Evolutionary conservation across 2,888 invertebrate genomes (phyloP).

Genomic region (Andricus quercusramuli): DNA sequence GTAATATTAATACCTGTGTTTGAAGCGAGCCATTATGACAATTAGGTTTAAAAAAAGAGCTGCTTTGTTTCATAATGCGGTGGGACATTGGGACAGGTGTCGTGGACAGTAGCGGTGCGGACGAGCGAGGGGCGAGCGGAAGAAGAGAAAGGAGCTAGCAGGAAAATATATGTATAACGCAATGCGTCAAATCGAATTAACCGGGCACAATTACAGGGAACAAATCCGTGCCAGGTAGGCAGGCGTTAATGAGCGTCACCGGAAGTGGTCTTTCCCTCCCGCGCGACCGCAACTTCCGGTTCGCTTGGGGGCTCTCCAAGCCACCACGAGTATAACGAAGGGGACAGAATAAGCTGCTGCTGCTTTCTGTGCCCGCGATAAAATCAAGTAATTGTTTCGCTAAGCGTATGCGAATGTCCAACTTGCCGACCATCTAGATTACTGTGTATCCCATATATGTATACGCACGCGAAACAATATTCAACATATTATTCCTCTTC

Average conservation of each 20-base stretch:
- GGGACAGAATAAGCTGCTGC: constrained; percentile 70
- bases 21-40: constrained; percentile 8
- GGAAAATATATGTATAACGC: constrained; percentile 58
- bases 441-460: neutral
- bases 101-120: constrained; percentile 46
- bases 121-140: neutral
- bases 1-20: neutral
- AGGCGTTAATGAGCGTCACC: constrained; percentile 77
- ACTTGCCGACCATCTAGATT: constrained; percentile 52
- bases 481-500: no score
- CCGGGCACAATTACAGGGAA: constrained; percentile 73
- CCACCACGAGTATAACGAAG: constrained; percentile 59
- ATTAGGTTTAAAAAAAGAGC: neutral
- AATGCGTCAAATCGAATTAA: constrained; percentile 75
- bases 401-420: constrained; percentile 78
- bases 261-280: constrained; percentile 67
- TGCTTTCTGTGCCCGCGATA: constrained; percentile 72
- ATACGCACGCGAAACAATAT: no score
- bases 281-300: constrained; percentile 72
- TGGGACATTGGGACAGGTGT: constrained; percentile 54
- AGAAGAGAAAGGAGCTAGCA: constrained; percentile 52
- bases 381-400: constrained; percentile 78
- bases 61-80: neutral
- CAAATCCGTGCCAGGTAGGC: constrained; percentile 73
- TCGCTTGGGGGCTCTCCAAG: constrained; percentile 69